These are phyloP conservation scores for Drosophila chauvacae DNA, from an alignment of 1,140 invertebrate species.

Conservation along the genomic window DNA sequence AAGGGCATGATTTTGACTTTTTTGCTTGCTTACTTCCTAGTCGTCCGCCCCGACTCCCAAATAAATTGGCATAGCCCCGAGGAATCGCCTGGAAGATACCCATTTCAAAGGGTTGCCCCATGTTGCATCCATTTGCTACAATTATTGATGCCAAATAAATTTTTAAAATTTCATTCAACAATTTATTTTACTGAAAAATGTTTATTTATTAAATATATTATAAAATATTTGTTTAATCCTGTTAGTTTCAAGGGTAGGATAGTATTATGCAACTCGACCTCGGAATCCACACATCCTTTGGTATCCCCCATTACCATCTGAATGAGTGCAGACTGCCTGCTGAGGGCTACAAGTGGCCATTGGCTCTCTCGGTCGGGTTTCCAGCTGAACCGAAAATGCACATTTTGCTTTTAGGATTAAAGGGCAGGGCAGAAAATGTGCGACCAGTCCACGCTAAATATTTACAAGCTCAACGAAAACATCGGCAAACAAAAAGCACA, in stretches of 20 bases:
- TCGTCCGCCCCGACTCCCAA: not conserved
- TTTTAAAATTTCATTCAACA: not conserved
- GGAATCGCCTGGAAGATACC: not conserved
- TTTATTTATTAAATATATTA: no score
- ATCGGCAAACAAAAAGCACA: conserved; percentile 31
- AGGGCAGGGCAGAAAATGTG: conserved; percentile 49
- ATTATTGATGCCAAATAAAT: not conserved
- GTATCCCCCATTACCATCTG: not conserved
- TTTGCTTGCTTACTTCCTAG: conserved; percentile 38
- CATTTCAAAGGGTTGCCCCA: not conserved
- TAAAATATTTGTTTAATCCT: no score
- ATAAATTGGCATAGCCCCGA: not conserved
- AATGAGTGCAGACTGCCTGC: conserved; percentile 58
- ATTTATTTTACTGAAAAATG: not conserved
- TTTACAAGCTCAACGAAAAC: conserved; percentile 53
- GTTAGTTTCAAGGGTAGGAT: no score
- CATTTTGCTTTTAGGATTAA: conserved; percentile 63
- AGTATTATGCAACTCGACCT: not conserved
- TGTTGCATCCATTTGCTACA: not conserved
- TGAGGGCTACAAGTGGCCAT: conserved; percentile 75
- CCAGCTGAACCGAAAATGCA: conserved; percentile 13
- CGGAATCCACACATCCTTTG: not conserved
- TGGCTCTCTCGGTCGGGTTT: conserved; percentile 37
- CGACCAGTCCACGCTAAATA: conserved; percentile 52
- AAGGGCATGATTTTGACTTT: conserved; percentile 69